Base-by-base conservation (phyloP, 1,140 invertebrate species). In the Heliconius melpomene region DNA sequence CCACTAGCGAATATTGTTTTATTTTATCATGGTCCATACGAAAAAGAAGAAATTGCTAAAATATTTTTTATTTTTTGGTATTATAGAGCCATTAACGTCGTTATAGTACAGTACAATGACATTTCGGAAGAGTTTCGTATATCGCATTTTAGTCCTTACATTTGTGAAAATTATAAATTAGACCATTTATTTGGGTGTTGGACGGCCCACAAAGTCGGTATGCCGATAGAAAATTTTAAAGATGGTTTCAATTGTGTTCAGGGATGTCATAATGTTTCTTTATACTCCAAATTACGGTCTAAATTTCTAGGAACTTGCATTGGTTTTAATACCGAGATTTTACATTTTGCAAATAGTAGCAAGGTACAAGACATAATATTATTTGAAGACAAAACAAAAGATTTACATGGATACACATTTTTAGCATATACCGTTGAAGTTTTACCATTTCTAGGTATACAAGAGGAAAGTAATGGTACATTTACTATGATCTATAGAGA, bases 291-390 rank as follows among this genome's bases (percentile, higher is more conserved):
- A 74, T 54, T 89, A n/a, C 85, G 91, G 20, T 54, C 80, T 9
- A 84, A 88, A 9, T 81, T 90, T 83, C 85, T 94, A 20, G 93
- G 93, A 8, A 93, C 89, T 7, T 94, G 93, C 46, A 84, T 94
- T 18, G 91, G 92, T 38, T 88, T 88, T 74, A 82, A 88, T 20
- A 92, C 89, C 32, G 52, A 80, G 23, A 16, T 29, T n/a, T 46
- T 92, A 52, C 13, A 57, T 11, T 89, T 89, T 57, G 77, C 74
- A 26, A 78, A 88, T 32, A 54, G n/a, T 7, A 57, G 84, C 36
- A 26, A n/a, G 6, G 38, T 91, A 32, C 50, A 71, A 57, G 71
- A 78, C 1, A 52, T 89, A 7, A 79, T 86, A 74, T 40, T 93
- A n/a, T 93, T 93, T 81, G 83, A 89, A 76, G 89, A 92, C 46